A percentile compares a stretch with the other conserved stretches of the same genome.
Evolutionary conservation across 2,113 vertebrate genomes (phyloP).

Genomic region (Crotalus helleri): DNA sequence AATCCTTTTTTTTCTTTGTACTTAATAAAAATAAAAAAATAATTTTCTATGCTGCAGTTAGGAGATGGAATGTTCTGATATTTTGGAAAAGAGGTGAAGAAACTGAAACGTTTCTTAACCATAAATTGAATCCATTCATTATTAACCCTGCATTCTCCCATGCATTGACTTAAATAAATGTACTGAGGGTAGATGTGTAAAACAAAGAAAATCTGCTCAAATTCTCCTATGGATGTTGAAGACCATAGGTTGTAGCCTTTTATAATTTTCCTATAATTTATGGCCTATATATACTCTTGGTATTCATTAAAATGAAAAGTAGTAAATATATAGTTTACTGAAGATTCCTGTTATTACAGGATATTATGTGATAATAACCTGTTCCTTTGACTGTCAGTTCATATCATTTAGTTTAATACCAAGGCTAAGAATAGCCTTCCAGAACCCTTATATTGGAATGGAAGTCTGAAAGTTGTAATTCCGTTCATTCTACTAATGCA

Average conservation of each 20-base stretch:
- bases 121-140: slow-evolving; percentile 16
- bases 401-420: background rate
- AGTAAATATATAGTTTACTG: background rate
- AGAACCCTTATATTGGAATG: background rate
- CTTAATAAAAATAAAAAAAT: too few species aligned
- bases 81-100: background rate
- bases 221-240: background rate
- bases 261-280: background rate
- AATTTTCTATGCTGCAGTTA: background rate
- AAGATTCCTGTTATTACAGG: background rate
- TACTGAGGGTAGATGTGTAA: background rate
- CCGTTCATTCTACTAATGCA: background rate
- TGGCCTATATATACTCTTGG: background rate
- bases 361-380: background rate
- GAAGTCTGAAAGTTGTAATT: background rate
- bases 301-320: too few species aligned
- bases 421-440: background rate
- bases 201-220: background rate
- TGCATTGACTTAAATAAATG: background rate
- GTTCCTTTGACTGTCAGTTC: background rate
- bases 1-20: too few species aligned
- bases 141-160: background rate
- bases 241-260: background rate
- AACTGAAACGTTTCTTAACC: background rate
- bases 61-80: background rate